Base-by-base conservation (phyloP, 1,140 invertebrate species). In the Coenobita brevimanus region DNA sequence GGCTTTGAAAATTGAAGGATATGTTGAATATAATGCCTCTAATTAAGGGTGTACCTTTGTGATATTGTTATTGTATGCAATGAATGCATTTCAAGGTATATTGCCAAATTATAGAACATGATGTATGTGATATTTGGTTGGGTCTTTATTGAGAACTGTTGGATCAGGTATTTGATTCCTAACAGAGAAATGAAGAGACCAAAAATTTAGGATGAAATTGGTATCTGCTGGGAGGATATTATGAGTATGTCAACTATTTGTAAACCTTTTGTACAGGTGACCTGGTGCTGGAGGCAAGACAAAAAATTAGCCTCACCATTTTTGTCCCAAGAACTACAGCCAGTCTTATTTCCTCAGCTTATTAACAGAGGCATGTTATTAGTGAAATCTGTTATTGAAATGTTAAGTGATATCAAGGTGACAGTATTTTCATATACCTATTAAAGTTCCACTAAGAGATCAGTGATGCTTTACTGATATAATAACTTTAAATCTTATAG, bases 1-100 rank as follows among this genome's bases (percentile, higher is more conserved):
- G 83, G 46, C 46, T 87, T 80, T 87, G 85, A 71, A 87, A 87
- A 81, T 38, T 73, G 46, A 64, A 57, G 76, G 85, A 87, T 75
- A 73, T 50, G 17, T 50, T 50, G 46, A 50, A 8, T 8, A 8
- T 50, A 17, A 50, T 50, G 27, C 21, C 15, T 50, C 41, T 76
- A 36, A n/a, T 46, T 50, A 4, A 76, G 10, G 21, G 6, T 38
- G 73, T 76, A 76, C 73, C 36, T 43, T 76, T 76, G 73, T 76
- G 73, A 76, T 76, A 76, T 43, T 76, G 46, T 76, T 76, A 50
- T 43, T 76, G 73, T 43, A 76, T 46, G 24, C 41, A 76, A 10
- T 50, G 41, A 50, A 50, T 3, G 13, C 36, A 38, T 15, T 50
- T 46, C 46, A 76, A 76, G 3, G 27, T 3, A 46, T 43, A 76